Evolutionary conservation across 2,888 invertebrate species (phyloP), one percentile per base, ranked within the genome.

Genomic region (Meganola albula): DNA sequence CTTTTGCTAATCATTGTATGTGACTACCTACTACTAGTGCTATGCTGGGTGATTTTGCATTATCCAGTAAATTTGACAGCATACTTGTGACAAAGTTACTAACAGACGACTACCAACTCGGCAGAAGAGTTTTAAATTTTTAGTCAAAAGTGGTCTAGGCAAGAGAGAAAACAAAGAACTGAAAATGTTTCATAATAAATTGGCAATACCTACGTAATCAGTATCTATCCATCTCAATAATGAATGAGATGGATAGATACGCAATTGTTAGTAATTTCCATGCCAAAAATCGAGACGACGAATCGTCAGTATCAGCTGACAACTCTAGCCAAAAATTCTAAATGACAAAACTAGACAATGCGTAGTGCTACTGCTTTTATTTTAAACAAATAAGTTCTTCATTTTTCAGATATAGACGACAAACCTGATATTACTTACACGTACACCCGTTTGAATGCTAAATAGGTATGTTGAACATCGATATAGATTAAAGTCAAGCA

Each of bases 281-380:
- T 61, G 61, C 65, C 65, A 61, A 58, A 54, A 58, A 55, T 48
- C 58, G 69, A 71, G 74, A 73, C 69, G 70, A 69, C 70, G 72
- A 63, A 55, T n/a, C n/a, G n/a, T n/a, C n/a, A n/a, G n/a, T n/a
- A n/a, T n/a, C n/a, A n/a, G n/a, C n/a, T 58, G 68, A 69, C 61
- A 58, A 63, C 58, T 59, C 55, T 66, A 69, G 69, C 68, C 73
- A 71, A 76, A 68, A 60, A 59, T 63, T 58, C 63, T 58, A 63
- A 48, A 59, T 57, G 57, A 58, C 53, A 56, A 59, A 53, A 64
- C 60, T 45, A 54, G 58, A 64, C 58, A 58, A 62, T 63, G 63
- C 43, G 44, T 51, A 50, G 51, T 52, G 50, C 53, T 20, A 20
- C 8, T 2, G 3, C 4, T 20, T 5, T 59, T 58, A 57, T 57